Evolutionary conservation across 2,888 invertebrate genomes (phyloP), one percentile per base, ranked within the genome.

Genomic region (Seira sanloemensis): DNA sequence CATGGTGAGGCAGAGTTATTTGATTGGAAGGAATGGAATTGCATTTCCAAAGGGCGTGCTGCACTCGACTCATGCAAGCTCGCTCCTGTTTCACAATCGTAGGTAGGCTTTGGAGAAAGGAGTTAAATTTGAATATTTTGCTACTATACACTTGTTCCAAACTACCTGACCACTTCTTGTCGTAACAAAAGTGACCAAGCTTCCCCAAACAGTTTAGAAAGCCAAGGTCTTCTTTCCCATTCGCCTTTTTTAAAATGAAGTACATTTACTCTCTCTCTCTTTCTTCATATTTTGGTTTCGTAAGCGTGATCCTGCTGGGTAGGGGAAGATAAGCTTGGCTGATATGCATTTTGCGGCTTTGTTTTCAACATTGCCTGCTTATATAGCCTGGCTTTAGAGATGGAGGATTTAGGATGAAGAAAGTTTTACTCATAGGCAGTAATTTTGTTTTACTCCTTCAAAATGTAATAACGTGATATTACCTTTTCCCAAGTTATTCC

Each of bases 21-120:
- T 62, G 62, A 62, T 62, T 62, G 62, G 62, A 62, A 62, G 62
- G 21, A 62, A 62, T 62, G 62, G n/a, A 62, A 62, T 62, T 62
- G 62, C 23, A 62, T 62, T 62, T 21, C 62, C n/a, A n/a, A n/a
- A n/a, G n/a, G n/a, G n/a, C n/a, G n/a, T n/a, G n/a, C n/a, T n/a
- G n/a, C n/a, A n/a, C n/a, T n/a, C n/a, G n/a, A n/a, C n/a, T n/a
- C n/a, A n/a, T n/a, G n/a, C n/a, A n/a, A n/a, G n/a, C n/a, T n/a
- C n/a, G n/a, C n/a, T n/a, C n/a, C n/a, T n/a, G n/a, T n/a, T n/a
- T n/a, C n/a, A n/a, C n/a, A n/a, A n/a, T n/a, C n/a, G n/a, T n/a
- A n/a, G n/a, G n/a, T n/a, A n/a, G n/a, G n/a, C n/a, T n/a, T n/a
- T n/a, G n/a, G n/a, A n/a, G n/a, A n/a, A n/a, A n/a, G n/a, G n/a